These are phyloP conservation scores for Paedocypris sp. DNA, from an alignment of 2,113 vertebrate genomes.

Conservation along the genomic window DNA sequence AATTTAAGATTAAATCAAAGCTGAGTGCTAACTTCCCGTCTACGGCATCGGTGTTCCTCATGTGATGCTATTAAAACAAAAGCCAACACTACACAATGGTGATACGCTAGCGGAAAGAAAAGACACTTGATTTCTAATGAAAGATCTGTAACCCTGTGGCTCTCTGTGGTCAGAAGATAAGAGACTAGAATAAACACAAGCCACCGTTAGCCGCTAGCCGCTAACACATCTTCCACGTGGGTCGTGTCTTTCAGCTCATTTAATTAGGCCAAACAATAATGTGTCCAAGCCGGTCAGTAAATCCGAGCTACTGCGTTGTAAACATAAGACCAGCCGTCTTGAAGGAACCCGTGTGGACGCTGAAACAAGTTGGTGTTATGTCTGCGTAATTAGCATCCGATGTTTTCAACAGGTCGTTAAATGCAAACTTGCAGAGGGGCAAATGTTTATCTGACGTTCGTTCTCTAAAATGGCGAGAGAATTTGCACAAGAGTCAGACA, in stretches of 20 bases:
- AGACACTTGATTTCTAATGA: neutral
- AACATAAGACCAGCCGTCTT: neutral
- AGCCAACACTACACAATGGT: neutral
- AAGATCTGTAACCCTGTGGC: neutral
- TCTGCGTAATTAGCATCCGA: constrained; percentile 36
- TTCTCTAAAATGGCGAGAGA: neutral
- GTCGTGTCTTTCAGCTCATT: constrained; percentile 33
- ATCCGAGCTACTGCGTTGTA: constrained; percentile 14
- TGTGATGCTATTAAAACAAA: neutral
- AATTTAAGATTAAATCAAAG: constrained; percentile 29
- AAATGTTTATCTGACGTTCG: constrained; percentile 31
- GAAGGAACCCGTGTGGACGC: neutral
- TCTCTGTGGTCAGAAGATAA: constrained; percentile 31
- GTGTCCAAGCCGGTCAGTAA: constrained; percentile 1
- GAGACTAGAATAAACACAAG: constrained; percentile 29
- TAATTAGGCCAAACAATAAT: constrained; percentile 24
- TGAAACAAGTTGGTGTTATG: constrained; percentile 17
- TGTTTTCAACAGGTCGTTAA: constrained; percentile 34
- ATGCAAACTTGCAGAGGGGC: neutral
- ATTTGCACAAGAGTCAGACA: constrained; percentile 8
- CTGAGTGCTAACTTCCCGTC: constrained; percentile 23
- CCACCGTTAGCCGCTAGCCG: no score
- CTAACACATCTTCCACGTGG: neutral
- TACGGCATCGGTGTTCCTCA: neutral
- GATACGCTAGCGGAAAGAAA: constrained; percentile 12